These are phyloP conservation scores for Lamellibrachia satsuma DNA, from an alignment of 2,888 invertebrate genomes.

Conservation along the genomic window DNA sequence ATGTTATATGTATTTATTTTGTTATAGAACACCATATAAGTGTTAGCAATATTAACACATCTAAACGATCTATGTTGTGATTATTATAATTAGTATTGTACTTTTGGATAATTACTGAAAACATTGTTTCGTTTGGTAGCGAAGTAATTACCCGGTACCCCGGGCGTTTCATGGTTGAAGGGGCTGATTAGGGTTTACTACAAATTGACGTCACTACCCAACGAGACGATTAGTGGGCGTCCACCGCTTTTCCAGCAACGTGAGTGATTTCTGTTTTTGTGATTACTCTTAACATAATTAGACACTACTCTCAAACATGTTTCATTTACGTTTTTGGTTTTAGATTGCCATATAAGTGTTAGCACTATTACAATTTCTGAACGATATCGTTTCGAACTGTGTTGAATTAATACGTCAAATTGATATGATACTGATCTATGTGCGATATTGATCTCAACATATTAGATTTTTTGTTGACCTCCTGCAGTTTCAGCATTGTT, in stretches of 20 bases:
- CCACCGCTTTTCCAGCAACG: not conserved
- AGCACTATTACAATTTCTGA: not conserved
- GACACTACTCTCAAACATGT: too few relatives aligned
- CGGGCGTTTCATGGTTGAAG: not conserved
- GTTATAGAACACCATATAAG: too few relatives aligned
- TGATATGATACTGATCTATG: too few relatives aligned
- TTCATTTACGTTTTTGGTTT: too few relatives aligned
- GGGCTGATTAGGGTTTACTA: not conserved
- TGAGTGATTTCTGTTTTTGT: not conserved
- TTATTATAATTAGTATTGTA: not conserved
- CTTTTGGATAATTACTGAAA: not conserved
- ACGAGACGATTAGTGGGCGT: not conserved
- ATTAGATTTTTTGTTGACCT: too few relatives aligned
- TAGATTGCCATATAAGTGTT: too few relatives aligned
- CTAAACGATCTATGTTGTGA: too few relatives aligned
- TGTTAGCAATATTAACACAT: too few relatives aligned
- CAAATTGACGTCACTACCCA: not conserved
- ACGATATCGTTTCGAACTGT: not conserved
- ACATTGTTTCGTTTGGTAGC: not conserved
- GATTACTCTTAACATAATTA: not conserved
- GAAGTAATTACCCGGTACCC: not conserved
- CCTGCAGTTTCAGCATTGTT: too few relatives aligned
- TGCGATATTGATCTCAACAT: too few relatives aligned
- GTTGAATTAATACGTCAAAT: too few relatives aligned
- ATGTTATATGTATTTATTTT: too few relatives aligned